A percentile compares a stretch with the other conserved stretches of the same genome.
Evolutionary conservation across 2,113 vertebrate species (phyloP).

Genomic region (Acrocephalus kingi): DNA sequence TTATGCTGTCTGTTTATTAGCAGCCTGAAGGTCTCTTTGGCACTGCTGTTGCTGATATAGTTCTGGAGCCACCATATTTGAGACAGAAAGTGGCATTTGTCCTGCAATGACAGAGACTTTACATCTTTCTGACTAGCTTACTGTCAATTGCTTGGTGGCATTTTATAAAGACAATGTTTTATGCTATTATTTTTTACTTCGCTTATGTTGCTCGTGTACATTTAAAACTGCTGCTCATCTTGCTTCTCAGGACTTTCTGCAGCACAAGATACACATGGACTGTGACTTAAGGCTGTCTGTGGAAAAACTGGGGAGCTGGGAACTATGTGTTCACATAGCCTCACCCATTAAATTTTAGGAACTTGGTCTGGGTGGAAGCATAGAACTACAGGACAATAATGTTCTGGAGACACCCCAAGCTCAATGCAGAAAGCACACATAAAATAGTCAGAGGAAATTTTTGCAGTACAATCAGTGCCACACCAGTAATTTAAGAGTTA

Average conservation of each 20-base stretch:
- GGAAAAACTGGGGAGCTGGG: neutral
- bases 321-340: neutral
- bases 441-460: neutral
- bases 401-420: neutral
- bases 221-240: neutral
- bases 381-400: neutral
- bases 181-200: constrained; percentile 29
- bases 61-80: neutral
- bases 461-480: neutral
- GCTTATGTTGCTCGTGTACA: neutral
- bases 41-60: neutral
- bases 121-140: constrained; percentile 13
- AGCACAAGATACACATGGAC: neutral
- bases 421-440: neutral
- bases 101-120: neutral
- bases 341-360: neutral
- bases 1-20: neutral
- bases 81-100: neutral
- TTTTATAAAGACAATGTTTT: constrained; percentile 43
- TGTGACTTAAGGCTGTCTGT: neutral
- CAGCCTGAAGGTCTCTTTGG: neutral
- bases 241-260: neutral
- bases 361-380: neutral
- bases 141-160: neutral
- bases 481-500: neutral